Conservation (phyloP, 2,113 vertebrate species). For the Tenrec ecaudatus region DNA sequence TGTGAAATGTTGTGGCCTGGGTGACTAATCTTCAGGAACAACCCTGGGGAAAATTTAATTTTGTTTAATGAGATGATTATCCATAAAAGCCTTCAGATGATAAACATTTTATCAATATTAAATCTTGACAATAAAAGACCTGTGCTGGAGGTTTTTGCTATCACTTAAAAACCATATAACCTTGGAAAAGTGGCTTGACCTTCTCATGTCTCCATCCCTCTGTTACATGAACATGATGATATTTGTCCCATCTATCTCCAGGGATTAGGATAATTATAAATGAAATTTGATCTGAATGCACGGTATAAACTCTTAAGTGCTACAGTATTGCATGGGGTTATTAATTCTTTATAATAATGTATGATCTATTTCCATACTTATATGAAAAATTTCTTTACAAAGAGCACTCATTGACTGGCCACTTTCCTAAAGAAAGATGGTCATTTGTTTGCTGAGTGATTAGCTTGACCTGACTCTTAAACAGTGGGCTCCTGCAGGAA, state of each 20-base stretch:
- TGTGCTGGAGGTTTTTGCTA: background rate
- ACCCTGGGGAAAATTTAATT: conserved; percentile 5
- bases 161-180: conserved; percentile 15
- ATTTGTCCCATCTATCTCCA: background rate
- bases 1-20: background rate
- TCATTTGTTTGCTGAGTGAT: background rate
- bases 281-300: conserved; percentile 22
- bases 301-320: background rate
- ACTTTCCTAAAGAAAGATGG: background rate
- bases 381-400: background rate
- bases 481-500: too few species aligned
- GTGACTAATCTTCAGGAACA: background rate
- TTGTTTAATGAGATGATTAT: conserved; percentile 43
- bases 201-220: background rate
- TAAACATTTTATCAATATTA: conserved; percentile 51
- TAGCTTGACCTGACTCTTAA: background rate
- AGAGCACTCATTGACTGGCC: background rate
- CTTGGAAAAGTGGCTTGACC: background rate
- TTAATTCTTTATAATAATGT: conserved; percentile 20
- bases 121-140: conserved; percentile 50
- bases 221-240: background rate
- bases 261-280: conserved; percentile 1
- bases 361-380: background rate
- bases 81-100: background rate
- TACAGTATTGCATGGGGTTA: background rate